Evolutionary conservation across 1,140 invertebrate species (phyloP).

Genomic region (Carcinoscorpius rotundicauda): DNA sequence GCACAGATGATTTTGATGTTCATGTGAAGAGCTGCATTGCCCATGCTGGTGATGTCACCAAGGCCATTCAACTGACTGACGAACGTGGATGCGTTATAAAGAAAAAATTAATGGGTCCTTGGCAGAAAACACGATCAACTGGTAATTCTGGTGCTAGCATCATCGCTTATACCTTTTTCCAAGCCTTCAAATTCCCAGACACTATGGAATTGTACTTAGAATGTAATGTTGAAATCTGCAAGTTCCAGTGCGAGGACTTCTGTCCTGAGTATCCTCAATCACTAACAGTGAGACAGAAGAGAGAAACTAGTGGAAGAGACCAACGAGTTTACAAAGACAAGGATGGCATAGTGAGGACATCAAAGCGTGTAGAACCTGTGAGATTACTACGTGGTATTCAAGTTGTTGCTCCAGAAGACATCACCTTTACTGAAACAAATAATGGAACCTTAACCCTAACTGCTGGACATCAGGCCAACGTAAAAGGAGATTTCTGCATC

Average conservation of each 20-base stretch:
- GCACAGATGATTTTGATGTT: constrained; percentile 62
- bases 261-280: background rate
- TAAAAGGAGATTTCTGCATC: constrained; percentile 34
- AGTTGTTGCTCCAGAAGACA: constrained; percentile 29
- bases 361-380: constrained; percentile 7
- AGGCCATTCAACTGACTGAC: constrained; percentile 52
- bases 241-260: constrained; percentile 60
- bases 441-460: constrained; percentile 1
- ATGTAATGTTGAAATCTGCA: constrained; percentile 70
- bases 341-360: background rate
- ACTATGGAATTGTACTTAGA: constrained; percentile 69
- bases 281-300: background rate
- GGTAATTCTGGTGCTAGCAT: constrained; percentile 55
- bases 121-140: constrained; percentile 63
- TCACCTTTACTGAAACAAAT: constrained; percentile 11
- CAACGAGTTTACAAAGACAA: too few relatives aligned
- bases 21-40: constrained; percentile 57
- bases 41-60: constrained; percentile 42
- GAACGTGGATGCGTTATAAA: constrained; percentile 56
- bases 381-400: constrained; percentile 25
- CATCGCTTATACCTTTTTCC: constrained; percentile 63
- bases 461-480: constrained; percentile 3
- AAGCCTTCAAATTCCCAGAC: constrained; percentile 77
- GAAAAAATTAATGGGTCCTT: constrained; percentile 65
- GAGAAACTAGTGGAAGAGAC: constrained; percentile 34